A percentile compares a stretch with the other conserved stretches of the same genome.
Conservation (phyloP, 64 coral and sea anemone species). For the Cladopsammia gracilis region DNA sequence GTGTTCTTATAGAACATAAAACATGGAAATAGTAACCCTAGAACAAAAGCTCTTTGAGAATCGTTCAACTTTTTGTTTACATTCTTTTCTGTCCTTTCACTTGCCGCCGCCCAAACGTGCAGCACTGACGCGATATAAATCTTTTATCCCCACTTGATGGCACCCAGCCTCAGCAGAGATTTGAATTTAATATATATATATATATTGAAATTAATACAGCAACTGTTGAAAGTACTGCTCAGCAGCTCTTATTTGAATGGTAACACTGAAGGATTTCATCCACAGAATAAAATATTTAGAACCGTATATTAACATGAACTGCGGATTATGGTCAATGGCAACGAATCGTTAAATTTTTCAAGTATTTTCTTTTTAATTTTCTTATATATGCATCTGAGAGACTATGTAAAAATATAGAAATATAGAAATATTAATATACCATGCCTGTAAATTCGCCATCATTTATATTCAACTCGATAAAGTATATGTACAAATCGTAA, state of each 20-base stretch:
- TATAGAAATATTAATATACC: not conserved
- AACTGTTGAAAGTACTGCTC: too few species aligned
- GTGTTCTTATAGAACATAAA: not conserved
- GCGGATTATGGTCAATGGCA: too few species aligned
- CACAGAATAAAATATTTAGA: too few species aligned
- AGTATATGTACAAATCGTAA: constrained; percentile 29
- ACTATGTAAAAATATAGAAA: not conserved
- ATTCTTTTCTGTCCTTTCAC: not conserved
- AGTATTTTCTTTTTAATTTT: not conserved
- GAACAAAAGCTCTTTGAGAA: constrained; percentile 27
- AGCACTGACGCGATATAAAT: not conserved
- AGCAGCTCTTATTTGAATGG: too few species aligned
- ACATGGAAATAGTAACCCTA: not conserved
- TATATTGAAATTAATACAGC: too few species aligned
- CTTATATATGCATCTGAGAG: not conserved
- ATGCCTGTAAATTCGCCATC: not conserved
- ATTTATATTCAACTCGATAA: not conserved
- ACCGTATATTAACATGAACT: too few species aligned
- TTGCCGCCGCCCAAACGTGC: not conserved
- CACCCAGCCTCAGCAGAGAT: too few species aligned
- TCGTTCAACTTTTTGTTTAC: not conserved
- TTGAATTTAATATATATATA: too few species aligned
- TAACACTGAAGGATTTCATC: too few species aligned
- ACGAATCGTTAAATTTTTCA: not conserved
- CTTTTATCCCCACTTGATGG: too few species aligned